phyloP scores from a whole-genome alignment of 2,888 invertebrate species.

The Brassicogethes aeneus region DNA sequence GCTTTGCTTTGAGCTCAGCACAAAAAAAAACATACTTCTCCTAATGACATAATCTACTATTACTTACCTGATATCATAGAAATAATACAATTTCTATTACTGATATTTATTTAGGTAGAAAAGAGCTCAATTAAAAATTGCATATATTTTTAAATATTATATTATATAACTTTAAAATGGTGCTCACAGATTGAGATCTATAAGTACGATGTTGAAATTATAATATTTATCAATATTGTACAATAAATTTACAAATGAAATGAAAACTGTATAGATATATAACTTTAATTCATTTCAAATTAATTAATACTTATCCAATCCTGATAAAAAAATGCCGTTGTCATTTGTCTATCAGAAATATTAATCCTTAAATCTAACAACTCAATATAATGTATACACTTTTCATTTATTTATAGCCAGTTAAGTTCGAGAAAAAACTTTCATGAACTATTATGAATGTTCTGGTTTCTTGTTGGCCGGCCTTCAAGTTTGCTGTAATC shows the following conservation, averaged over 20 bases:
- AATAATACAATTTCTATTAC: too few species aligned
- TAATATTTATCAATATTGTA: constrained; percentile 39
- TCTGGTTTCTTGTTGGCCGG: constrained; percentile 67
- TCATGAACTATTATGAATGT: constrained; percentile 22
- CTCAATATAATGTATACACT: constrained; percentile 37
- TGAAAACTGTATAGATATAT: constrained; percentile 41
- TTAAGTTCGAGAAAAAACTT: constrained; percentile 13
- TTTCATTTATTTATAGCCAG: constrained; percentile 37
- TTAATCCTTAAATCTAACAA: constrained; percentile 25
- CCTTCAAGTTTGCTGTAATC: constrained; percentile 99
- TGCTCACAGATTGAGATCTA: constrained; percentile 22
- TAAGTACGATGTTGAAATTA: constrained; percentile 19
- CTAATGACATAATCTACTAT: too few species aligned
- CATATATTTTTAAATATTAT: not conserved
- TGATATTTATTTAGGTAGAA: too few species aligned
- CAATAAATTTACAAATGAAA: constrained; percentile 42
- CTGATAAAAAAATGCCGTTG: constrained; percentile 25
- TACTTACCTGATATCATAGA: too few species aligned
- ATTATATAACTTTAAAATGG: constrained; percentile 10
- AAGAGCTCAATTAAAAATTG: not conserved
- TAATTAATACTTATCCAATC: constrained; percentile 37
- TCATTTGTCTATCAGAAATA: constrained; percentile 24
- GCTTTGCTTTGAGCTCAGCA: too few species aligned
- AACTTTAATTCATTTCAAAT: constrained; percentile 30
- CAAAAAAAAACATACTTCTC: too few species aligned